Conservation (phyloP, 2,797 vertebrate genomes). For the Otolemur crassicaudatus region DNA sequence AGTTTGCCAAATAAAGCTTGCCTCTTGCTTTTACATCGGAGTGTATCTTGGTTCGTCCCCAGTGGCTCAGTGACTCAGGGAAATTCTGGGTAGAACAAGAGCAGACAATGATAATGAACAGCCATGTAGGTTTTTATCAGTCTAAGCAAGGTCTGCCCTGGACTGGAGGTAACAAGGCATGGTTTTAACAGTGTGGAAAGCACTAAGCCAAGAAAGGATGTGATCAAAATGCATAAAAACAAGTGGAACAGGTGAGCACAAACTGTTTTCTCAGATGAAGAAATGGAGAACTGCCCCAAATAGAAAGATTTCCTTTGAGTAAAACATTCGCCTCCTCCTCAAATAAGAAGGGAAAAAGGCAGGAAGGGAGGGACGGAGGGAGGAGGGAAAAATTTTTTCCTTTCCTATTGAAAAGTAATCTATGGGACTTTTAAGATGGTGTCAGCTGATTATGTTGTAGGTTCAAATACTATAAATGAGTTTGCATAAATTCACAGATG, state of each 20-base stretch:
- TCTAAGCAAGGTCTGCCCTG: neutral
- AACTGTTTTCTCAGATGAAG: neutral
- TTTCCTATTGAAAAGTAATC: neutral
- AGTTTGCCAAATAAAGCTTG: too few relatives aligned
- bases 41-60: too few relatives aligned
- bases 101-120: neutral
- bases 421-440: neutral
- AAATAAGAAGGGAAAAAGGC: neutral
- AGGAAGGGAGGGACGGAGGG: fast-evolving
- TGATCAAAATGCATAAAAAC: neutral
- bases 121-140: neutral
- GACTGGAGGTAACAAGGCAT: neutral
- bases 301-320: neutral
- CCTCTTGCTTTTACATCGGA: too few relatives aligned
- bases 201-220: neutral
- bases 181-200: neutral
- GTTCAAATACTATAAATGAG: neutral
- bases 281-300: neutral
- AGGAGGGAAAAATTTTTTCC: neutral
- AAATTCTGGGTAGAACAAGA: too few relatives aligned
- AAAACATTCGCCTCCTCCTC: neutral
- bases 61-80: too few relatives aligned
- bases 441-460: neutral
- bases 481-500: neutral
- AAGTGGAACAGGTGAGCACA: neutral